Percentiles rank a stretch among this genome's conserved stretches.
Evolutionary conservation across 2,888 invertebrate genomes (phyloP).

Genomic region (Pollenia amentaria): DNA sequence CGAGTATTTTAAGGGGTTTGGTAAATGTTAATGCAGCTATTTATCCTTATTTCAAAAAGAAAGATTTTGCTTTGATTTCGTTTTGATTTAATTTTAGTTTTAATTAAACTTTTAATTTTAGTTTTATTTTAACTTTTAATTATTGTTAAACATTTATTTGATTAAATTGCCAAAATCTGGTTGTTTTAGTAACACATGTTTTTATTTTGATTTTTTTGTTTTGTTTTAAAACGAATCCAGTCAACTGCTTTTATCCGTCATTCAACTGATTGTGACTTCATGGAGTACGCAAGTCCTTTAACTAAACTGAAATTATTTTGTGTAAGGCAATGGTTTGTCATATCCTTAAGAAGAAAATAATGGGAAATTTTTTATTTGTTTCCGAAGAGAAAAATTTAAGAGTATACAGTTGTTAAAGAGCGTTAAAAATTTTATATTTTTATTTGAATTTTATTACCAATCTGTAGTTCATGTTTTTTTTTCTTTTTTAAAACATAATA

Average conservation of each 20-base stretch:
- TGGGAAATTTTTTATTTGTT: conserved; percentile 52
- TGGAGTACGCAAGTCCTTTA: conserved; percentile 70
- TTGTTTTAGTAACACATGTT: conserved; percentile 44
- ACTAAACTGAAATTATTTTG: conserved; percentile 60
- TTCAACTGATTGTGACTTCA: conserved; percentile 41
- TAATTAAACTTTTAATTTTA: background rate
- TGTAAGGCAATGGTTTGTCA: conserved; percentile 32
- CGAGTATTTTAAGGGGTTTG: background rate
- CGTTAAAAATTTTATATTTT: background rate
- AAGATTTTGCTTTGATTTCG: background rate
- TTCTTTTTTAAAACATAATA: conserved; percentile 54
- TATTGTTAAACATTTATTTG: background rate
- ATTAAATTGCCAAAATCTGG: background rate
- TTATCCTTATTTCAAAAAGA: background rate
- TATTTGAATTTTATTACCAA: conserved; percentile 19
- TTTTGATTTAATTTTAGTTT: background rate
- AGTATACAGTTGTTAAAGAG: conserved; percentile 8
- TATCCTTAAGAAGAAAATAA: conserved; percentile 51
- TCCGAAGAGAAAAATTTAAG: conserved; percentile 8
- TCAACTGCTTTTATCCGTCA: conserved; percentile 59
- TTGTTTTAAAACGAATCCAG: conserved; percentile 41
- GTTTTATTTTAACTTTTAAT: background rate
- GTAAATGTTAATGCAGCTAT: background rate
- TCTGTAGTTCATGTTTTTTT: conserved; percentile 17
- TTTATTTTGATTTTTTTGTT: conserved; percentile 55